Base-by-base conservation (phyloP, 2,113 vertebrate genomes). In the Oxygymnocypris stewartii region DNA sequence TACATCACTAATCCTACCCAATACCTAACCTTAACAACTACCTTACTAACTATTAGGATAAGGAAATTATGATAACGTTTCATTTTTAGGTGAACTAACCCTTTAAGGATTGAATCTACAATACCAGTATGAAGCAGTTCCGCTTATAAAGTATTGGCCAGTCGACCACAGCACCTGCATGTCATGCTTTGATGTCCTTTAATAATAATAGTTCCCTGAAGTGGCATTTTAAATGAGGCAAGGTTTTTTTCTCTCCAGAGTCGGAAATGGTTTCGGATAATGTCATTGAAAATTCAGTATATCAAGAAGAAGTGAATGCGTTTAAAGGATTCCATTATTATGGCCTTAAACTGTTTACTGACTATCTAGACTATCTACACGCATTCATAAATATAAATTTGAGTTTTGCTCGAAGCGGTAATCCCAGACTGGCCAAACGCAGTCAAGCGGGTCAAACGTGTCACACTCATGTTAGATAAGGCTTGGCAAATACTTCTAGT, bases 371-470 rank as follows among this genome's bases (percentile, higher is more conserved):
- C n/a, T n/a, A 88, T 88, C 90, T 82, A 37, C 59, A 86, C 78
- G 85, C 74, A 65, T 88, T 89, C 85, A 89, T 88, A 85, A 89
- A 90, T 89, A 90, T 90, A 76, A 88, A 87, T 88, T 80, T 83
- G 57, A 78, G 71, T 79, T 84, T 74, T 87, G 40, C 44, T 80
- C 18, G 10, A 67, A 86, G 74, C 79, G 14, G 88, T 88, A 87
- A 88, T 87, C 87, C 85, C 73, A 71, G 89, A 61, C 82, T 73
- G 78, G 82, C 79, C 85, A 89, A 77, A 79, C 59, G 76, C 86
- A 82, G 71, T 86, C 54, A 67, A 87, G 74, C 59, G 31, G 87
- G 84, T 88, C 87, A 89, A 84, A 89, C 77, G 13, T 51, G 31
- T 90, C 74, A 69, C 87, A 79, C 69, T 84, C 81, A 8, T 84